Evolutionary conservation across 2,888 invertebrate genomes (phyloP).

Genomic region (Ophion obscuratus): DNA sequence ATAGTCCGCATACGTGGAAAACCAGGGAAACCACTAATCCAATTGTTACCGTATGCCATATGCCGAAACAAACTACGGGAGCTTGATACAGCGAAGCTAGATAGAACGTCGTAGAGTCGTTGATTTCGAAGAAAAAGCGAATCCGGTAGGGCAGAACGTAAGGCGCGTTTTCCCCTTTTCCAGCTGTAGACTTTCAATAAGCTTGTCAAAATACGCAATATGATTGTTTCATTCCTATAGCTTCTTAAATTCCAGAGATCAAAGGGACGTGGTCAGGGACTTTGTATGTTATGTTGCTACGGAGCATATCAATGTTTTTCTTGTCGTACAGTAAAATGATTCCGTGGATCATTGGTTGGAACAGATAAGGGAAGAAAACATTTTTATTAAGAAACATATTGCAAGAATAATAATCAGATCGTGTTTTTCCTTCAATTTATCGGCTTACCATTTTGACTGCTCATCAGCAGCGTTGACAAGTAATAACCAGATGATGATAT

Average conservation of each 20-base stretch:
- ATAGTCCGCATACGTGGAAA: constrained; percentile 48
- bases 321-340: too few relatives aligned
- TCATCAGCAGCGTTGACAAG: constrained; percentile 18
- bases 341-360: too few relatives aligned
- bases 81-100: constrained; percentile 53
- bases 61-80: constrained; percentile 46
- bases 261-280: too few relatives aligned
- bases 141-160: constrained; percentile 45
- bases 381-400: too few relatives aligned
- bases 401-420: too few relatives aligned
- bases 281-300: too few relatives aligned
- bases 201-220: background rate
- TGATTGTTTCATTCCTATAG: too few relatives aligned
- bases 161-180: constrained; percentile 47
- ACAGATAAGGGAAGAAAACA: too few relatives aligned
- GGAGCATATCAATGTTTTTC: too few relatives aligned
- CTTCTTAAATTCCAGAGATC: too few relatives aligned
- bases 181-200: constrained; percentile 24
- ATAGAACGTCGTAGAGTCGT: constrained; percentile 43
- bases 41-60: constrained; percentile 48
- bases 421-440: background rate
- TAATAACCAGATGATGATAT: constrained; percentile 23
- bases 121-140: constrained; percentile 45
- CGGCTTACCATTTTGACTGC: constrained; percentile 29
- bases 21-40: constrained; percentile 45